phyloP scores from a whole-genome alignment of 2,888 invertebrate species.

The Catocala nupta region DNA sequence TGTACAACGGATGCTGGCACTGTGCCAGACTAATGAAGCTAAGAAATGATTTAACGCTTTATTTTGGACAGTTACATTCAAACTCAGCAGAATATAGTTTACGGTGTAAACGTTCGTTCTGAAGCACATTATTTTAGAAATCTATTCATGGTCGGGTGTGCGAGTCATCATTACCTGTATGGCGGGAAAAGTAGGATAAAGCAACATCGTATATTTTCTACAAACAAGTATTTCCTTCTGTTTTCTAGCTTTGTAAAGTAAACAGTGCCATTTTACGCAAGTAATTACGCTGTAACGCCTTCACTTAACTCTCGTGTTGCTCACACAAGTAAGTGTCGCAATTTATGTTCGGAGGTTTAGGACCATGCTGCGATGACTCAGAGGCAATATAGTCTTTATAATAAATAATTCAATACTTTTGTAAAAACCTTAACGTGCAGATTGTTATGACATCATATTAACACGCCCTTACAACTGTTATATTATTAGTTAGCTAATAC shows the following conservation, averaged over 20 bases:
- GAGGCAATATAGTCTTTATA: slow-evolving; percentile 6
- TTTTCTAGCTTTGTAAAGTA: slow-evolving; percentile 21
- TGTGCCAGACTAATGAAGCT: slow-evolving; percentile 39
- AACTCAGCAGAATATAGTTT: slow-evolving; percentile 16
- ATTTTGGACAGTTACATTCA: slow-evolving; percentile 42
- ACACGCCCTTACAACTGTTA: slow-evolving; percentile 18
- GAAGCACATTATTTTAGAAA: slow-evolving; percentile 7
- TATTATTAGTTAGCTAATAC: slow-evolving; percentile 8
- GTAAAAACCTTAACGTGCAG: slow-evolving; percentile 14
- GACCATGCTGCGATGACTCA: slow-evolving; percentile 35
- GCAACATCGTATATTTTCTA: slow-evolving; percentile 13
- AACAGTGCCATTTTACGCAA: slow-evolving; percentile 15
- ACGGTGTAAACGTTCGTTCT: slow-evolving; percentile 2
- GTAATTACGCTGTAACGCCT: slow-evolving; percentile 24
- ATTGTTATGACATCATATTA: slow-evolving; percentile 30
- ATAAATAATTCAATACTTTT: slow-evolving; percentile 16
- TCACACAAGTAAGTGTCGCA: slow-evolving; percentile 1
- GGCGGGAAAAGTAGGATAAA: slow-evolving; percentile 3
- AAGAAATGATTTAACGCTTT: slow-evolving; percentile 51
- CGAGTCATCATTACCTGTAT: slow-evolving; percentile 15
- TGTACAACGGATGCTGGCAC: slow-evolving; percentile 48
- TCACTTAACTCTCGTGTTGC: slow-evolving; percentile 16
- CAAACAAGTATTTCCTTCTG: slow-evolving; percentile 4
- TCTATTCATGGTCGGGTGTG: background rate
- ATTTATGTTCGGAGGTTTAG: slow-evolving; percentile 3